Percentiles rank a stretch among this genome's conserved stretches.
Evolutionary conservation across 2,888 invertebrate species (phyloP).

Genomic region (Conus canariensis): DNA sequence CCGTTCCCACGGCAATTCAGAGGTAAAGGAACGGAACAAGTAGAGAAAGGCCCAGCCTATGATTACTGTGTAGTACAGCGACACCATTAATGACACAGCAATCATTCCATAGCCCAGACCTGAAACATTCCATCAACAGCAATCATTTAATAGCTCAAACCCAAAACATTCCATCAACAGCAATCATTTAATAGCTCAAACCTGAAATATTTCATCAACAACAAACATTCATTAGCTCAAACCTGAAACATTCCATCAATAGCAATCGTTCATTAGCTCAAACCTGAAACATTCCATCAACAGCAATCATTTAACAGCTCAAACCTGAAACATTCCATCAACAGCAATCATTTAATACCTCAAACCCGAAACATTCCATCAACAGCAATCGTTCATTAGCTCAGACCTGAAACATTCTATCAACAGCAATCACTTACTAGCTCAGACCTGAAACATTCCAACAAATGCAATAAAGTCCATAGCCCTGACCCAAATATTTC

Average conservation of each 20-base stretch:
- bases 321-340: background rate
- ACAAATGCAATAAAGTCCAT: too few species aligned
- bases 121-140: background rate
- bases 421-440: background rate
- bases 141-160: background rate
- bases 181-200: background rate
- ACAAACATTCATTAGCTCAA: too few species aligned
- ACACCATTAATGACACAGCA: conserved; percentile 71
- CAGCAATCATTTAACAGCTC: background rate
- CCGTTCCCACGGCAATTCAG: conserved; percentile 72
- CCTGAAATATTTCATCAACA: background rate
- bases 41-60: conserved; percentile 76
- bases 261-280: conserved; percentile 66
- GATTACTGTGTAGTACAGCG: conserved; percentile 75
- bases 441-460: background rate
- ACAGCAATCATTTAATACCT: too few species aligned
- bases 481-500: background rate
- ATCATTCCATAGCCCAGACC: conserved; percentile 65
- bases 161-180: background rate
- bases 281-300: background rate
- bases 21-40: conserved; percentile 71
- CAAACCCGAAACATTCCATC: background rate
- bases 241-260: conserved; percentile 48
- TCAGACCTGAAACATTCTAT: background rate
- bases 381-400: too few species aligned